Base-by-base conservation (phyloP, 2,113 vertebrate genomes). In the Syrrhaptes paradoxus region DNA sequence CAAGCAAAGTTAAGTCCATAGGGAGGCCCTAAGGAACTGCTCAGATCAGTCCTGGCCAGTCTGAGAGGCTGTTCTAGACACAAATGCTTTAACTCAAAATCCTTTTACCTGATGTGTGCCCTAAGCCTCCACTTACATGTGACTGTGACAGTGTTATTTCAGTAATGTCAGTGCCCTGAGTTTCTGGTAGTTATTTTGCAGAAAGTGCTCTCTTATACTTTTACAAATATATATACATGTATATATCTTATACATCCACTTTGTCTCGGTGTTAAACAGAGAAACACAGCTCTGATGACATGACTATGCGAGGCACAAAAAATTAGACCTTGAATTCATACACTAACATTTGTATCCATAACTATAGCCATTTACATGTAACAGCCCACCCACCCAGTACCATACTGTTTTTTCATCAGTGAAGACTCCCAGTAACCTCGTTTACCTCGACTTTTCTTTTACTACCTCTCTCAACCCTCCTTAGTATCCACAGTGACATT, bases 171-270 rank as follows among this genome's bases (percentile, higher is more conserved):
- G 51, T 34, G 19, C 10, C 48, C 38, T 59, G 68, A 89, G 13
- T 20, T 89, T 81, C 57, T 55, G 22, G 20, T 38, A 36, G 57
- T 52, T 81, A 59, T 77, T 89, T 43, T 52, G 76, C 51, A 81
- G 51, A 80, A 76, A 80, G 43, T 26, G 14, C 4, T 70, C 11
- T 77, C 32, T 58, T 24, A 36, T 8, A 48, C 11, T 17, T 79
- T 28, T 51, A 77, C 10, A 58, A 61, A 84, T 41, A 26, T 17
- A 10, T 19, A 10, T 31, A 9, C 21, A 9, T 32, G 2, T 32
- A 4, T 43, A n/a, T 51, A 34, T 31, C 14, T 46, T 73, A 74
- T n/a, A 43, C 0, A 0, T 36, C 19, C 29, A 57, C 13, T 85
- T 83, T 62, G 49, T 20, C 19, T 16, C 43, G 48, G 13, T 24